A percentile compares a stretch with the other conserved stretches of the same genome.
These are phyloP conservation scores for Xanthia togata DNA, from an alignment of 2,888 invertebrate species.

Conservation along the genomic window DNA sequence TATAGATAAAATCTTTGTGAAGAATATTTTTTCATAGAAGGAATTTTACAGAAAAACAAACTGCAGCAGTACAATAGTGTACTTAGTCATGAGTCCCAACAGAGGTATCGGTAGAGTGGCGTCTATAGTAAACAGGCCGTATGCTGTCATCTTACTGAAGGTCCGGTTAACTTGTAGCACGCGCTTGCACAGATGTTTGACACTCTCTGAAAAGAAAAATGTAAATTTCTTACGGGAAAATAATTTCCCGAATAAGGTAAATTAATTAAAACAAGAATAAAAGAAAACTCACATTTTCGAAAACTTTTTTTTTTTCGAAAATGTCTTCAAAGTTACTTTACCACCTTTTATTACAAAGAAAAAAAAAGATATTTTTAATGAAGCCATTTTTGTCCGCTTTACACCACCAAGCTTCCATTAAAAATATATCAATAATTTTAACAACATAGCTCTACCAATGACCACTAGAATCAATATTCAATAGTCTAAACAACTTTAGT, in stretches of 20 bases:
- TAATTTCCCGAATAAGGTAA: neutral
- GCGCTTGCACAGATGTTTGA: neutral
- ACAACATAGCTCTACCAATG: neutral
- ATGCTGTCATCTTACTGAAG: neutral
- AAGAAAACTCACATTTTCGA: neutral
- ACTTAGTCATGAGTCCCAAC: neutral
- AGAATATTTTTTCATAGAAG: neutral
- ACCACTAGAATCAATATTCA: neutral
- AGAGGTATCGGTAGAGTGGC: neutral
- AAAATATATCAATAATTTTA: too few species aligned
- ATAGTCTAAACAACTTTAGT: neutral
- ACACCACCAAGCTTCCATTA: too few species aligned
- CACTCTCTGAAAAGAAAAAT: neutral
- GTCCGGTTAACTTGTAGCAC: neutral
- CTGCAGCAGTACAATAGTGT: neutral
- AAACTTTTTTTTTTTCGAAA: neutral
- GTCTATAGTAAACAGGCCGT: neutral
- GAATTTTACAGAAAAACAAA: neutral
- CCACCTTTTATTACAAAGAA: neutral
- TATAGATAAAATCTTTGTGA: neutral
- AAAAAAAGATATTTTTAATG: too few species aligned
- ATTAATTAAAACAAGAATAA: neutral
- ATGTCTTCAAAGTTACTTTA: too few species aligned
- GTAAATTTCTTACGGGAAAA: neutral
- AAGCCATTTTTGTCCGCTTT: too few species aligned